phyloP scores from a whole-genome alignment of 2,113 vertebrate genomes.

The Elephas maximus region DNA sequence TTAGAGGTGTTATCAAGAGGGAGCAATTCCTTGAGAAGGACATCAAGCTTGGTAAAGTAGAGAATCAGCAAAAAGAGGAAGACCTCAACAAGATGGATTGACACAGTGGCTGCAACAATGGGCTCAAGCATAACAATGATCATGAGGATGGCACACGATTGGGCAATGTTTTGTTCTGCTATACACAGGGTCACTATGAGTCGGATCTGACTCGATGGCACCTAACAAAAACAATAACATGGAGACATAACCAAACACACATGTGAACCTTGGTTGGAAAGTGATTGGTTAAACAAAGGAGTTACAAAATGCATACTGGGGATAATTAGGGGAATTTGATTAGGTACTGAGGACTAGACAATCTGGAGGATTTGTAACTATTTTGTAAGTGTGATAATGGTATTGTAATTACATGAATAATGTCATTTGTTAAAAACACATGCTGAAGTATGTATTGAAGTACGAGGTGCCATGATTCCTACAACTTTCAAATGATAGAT shows the following conservation, averaged over 20 bases:
- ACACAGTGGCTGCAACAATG: no score
- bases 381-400: not conserved
- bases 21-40: no score
- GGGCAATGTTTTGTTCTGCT: no score
- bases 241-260: not conserved
- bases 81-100: no score
- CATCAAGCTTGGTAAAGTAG: no score
- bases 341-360: not conserved
- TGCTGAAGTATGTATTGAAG: not conserved
- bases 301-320: not conserved
- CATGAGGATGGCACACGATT: no score
- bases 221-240: no score
- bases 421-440: not conserved
- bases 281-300: constrained; percentile 16
- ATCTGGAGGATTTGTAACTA: not conserved
- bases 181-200: no score
- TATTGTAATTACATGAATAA: not conserved
- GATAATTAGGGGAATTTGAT: not conserved
- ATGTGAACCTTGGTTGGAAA: not conserved
- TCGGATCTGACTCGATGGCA: no score
- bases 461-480: not conserved
- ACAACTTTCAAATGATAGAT: not conserved
- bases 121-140: no score
- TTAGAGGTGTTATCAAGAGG: no score
- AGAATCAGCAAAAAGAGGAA: no score